Conservation (phyloP, 23 tunicate genomes). For the Clavelina lepadiformis region DNA sequence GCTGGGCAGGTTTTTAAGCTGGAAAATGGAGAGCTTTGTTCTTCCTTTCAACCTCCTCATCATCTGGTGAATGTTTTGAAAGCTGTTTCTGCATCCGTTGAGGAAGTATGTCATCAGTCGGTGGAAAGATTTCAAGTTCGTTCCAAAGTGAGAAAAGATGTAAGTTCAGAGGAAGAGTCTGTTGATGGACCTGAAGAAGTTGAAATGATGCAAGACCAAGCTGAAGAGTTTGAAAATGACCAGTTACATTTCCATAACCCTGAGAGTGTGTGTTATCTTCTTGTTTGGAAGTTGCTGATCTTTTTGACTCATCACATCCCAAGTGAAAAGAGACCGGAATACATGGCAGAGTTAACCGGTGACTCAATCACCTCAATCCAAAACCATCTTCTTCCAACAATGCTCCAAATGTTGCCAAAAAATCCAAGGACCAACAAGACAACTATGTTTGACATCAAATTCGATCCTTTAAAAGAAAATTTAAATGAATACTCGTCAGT, state of each 20-base stretch:
- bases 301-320: conserved; percentile 7
- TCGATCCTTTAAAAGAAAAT: conserved; percentile 4
- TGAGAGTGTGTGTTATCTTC: no score
- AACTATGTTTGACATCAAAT: conserved; percentile 23
- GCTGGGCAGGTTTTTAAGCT: conserved; percentile 2
- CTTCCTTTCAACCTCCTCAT: background rate
- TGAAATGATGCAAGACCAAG: background rate
- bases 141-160: background rate
- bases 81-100: background rate
- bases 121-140: background rate
- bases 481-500: background rate
- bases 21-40: no score
- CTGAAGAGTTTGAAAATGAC: background rate
- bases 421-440: conserved; percentile 3
- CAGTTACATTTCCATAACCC: no score
- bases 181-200: background rate
- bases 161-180: background rate
- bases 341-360: conserved; percentile 23
- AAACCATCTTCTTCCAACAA: conserved; percentile 33
- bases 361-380: background rate
- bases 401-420: conserved; percentile 35
- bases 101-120: background rate
- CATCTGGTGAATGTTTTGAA: background rate
- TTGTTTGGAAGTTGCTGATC: conserved; percentile 41
- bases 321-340: conserved; percentile 26